Evolutionary conservation across 2,888 invertebrate genomes (phyloP).

Genomic region (Epsilonema sp.): DNA sequence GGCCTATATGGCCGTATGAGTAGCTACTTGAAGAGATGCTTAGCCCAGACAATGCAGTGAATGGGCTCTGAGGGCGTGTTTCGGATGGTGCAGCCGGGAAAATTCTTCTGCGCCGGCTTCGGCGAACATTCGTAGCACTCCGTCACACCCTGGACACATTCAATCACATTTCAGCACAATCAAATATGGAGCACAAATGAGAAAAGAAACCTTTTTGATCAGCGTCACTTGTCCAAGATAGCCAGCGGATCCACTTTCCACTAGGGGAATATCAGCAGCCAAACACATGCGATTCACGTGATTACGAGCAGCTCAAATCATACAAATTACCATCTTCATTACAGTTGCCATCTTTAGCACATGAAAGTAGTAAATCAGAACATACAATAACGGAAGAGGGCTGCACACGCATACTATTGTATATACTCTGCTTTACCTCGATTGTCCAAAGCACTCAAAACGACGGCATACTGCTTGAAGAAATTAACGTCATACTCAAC

Average conservation of each 20-base stretch:
- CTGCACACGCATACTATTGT: too few relatives aligned
- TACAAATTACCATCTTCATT: too few relatives aligned
- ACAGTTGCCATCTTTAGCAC: conserved; percentile 3
- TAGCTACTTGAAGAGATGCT: conserved; percentile 82
- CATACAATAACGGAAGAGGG: too few relatives aligned
- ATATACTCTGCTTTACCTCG: too few relatives aligned
- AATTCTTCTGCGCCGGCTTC: conserved; percentile 71
- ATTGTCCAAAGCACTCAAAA: conserved; percentile 92
- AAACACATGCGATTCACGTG: conserved; percentile 98
- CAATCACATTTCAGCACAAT: not conserved
- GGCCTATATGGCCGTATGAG: too few relatives aligned
- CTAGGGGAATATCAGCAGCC: conserved; percentile 71
- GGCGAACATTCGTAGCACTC: conserved; percentile 94
- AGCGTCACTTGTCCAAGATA: conserved; percentile 64
- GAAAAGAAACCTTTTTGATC: conserved; percentile 31
- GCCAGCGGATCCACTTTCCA: conserved; percentile 93
- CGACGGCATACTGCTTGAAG: conserved; percentile 70
- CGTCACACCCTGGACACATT: conserved; percentile 49
- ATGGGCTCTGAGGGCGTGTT: conserved; percentile 98
- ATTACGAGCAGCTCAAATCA: conserved; percentile 54
- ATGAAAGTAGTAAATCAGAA: conserved; percentile 2
- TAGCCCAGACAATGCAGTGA: conserved; percentile 98
- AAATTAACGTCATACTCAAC: conserved; percentile 57
- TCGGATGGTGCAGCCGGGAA: conserved; percentile 91
- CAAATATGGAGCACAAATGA: not conserved